phyloP scores from a whole-genome alignment of 2,797 vertebrate genomes.

The Cheirogaleus major region DNA sequence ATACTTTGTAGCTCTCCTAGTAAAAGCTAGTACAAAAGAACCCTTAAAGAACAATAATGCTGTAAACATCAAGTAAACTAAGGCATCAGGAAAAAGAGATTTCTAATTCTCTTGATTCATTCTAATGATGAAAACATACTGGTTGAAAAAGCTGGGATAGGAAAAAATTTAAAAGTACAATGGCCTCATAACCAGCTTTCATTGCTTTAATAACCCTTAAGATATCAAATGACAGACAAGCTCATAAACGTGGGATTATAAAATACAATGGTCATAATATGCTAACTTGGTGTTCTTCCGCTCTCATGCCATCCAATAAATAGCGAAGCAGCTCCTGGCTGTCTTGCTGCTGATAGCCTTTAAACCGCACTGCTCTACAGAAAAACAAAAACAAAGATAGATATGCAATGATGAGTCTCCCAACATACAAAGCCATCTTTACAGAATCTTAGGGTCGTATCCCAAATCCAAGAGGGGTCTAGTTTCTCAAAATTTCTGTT shows the following conservation, averaged over 20 bases:
- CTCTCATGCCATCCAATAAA: conserved; percentile 96
- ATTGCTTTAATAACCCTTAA: not conserved
- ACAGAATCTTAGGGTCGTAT: not conserved
- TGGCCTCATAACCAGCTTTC: not conserved
- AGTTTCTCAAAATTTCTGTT: conserved; percentile 41
- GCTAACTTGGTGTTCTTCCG: conserved; percentile 94
- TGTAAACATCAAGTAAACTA: not conserved
- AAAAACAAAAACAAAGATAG: not conserved
- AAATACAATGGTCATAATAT: not conserved
- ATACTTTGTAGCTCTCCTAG: not conserved
- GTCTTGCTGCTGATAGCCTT: conserved; percentile 98
- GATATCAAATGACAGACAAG: not conserved
- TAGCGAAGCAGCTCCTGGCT: conserved; percentile 98
- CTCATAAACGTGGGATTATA: not conserved
- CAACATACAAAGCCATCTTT: not conserved
- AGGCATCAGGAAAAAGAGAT: not conserved
- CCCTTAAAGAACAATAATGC: not conserved
- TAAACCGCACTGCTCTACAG: conserved; percentile 94
- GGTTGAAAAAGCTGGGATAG: not conserved
- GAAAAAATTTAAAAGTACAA: not conserved
- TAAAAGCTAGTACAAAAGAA: not conserved
- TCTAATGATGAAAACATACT: not conserved
- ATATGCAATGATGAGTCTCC: not conserved
- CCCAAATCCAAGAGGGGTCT: not conserved
- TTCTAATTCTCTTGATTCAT: conserved; percentile 5